A percentile compares a stretch with the other conserved stretches of the same genome.
Evolutionary conservation across 1,140 invertebrate species (phyloP).

Genomic region (Bombus sylvicola): DNA sequence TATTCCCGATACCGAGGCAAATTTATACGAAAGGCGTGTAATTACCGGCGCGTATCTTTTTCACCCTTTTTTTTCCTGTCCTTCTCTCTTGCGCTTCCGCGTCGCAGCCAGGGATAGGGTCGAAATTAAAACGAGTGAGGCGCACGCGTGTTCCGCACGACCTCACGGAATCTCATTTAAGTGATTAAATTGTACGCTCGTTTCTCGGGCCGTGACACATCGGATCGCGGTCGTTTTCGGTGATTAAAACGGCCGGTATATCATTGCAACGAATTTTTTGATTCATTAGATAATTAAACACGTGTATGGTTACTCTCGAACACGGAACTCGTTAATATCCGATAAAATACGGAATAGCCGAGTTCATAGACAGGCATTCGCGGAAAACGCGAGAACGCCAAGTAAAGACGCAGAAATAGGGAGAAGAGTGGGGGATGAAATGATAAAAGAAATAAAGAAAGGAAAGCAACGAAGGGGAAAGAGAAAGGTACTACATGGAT

Average conservation of each 20-base stretch:
- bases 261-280: conserved; percentile 27
- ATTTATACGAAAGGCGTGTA: conserved; percentile 42
- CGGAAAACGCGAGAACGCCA: background rate
- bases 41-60: conserved; percentile 44
- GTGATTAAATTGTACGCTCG: conserved; percentile 44
- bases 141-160: background rate
- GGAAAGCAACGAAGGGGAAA: background rate
- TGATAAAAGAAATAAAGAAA: background rate
- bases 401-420: background rate
- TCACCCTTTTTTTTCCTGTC: background rate
- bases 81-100: background rate
- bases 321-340: background rate
- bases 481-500: background rate
- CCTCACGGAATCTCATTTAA: conserved; percentile 44
- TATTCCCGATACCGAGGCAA: conserved; percentile 38
- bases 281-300: conserved; percentile 43
- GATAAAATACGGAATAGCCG: conserved; percentile 27
- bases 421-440: background rate
- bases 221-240: conserved; percentile 20
- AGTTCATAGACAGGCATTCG: background rate
- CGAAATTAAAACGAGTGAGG: conserved; percentile 32
- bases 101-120: background rate
- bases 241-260: conserved; percentile 32
- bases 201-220: conserved; percentile 10
- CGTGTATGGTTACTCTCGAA: background rate